Percentiles rank a stretch among this genome's conserved stretches.
Conservation (phyloP, 2,888 invertebrate species). For the Polyploca ridens region DNA sequence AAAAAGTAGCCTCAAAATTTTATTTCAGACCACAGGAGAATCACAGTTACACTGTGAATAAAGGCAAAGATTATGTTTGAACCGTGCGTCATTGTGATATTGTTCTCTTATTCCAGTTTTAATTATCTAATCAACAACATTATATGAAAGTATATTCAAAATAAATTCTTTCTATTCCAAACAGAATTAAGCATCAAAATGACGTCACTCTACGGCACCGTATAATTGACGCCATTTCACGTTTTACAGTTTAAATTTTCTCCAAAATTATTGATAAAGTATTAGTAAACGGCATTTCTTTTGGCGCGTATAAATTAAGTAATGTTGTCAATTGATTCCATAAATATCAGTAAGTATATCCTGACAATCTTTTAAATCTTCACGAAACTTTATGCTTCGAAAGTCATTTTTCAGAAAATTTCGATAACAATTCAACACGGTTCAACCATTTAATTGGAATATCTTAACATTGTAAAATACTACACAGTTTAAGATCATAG, state of each 20-base stretch:
- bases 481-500: not conserved
- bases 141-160: not conserved
- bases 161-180: no score
- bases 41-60: constrained; percentile 53
- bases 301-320: no score
- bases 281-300: no score
- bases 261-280: no score
- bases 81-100: constrained; percentile 12
- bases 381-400: not conserved
- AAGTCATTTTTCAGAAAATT: not conserved
- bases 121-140: not conserved
- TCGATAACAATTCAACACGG: not conserved
- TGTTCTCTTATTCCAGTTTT: no score
- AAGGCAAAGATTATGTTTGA: constrained; percentile 24
- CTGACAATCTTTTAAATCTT: no score
- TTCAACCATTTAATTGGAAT: not conserved
- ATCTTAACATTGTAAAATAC: not conserved
- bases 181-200: no score
- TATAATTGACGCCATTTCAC: no score
- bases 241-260: no score
- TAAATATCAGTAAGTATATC: no score
- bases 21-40: constrained; percentile 35
- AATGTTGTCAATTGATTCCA: no score
- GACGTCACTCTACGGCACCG: no score
- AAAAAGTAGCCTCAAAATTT: constrained; percentile 44